Percentiles rank a stretch among this genome's conserved stretches.
Evolutionary conservation across 2,888 invertebrate genomes (phyloP).

Genomic region (Drosophila quinaria): DNA sequence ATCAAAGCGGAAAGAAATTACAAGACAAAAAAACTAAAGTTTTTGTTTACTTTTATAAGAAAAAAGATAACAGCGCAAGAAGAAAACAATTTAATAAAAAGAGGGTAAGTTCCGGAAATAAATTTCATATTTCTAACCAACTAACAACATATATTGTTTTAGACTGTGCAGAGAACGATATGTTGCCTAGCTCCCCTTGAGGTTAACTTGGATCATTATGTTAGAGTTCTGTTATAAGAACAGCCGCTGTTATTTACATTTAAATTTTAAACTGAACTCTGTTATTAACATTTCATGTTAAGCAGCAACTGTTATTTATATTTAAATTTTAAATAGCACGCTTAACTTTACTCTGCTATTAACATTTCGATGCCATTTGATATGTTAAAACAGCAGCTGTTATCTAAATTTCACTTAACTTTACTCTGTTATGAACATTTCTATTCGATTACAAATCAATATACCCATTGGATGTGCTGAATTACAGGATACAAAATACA

Average conservation of each 20-base stretch:
- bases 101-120: not conserved
- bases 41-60: constrained; percentile 5
- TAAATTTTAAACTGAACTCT: not conserved
- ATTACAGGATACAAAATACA: constrained; percentile 34
- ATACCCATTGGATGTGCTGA: constrained; percentile 20
- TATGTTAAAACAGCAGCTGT: not conserved
- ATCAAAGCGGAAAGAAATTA: constrained; percentile 29
- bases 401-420: not conserved
- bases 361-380: no score
- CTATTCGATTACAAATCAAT: not conserved
- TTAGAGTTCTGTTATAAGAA: not conserved
- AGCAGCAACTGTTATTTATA: not conserved
- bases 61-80: constrained; percentile 15
- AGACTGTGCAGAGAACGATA: not conserved
- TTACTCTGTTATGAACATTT: not conserved
- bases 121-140: constrained; percentile 2
- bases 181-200: not conserved
- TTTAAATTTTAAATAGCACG: not conserved
- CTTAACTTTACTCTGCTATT: not conserved
- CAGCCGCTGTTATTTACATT: no score
- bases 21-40: constrained; percentile 22
- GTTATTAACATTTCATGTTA: no score
- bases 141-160: not conserved
- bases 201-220: not conserved
- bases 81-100: not conserved